Percentiles rank a stretch among this genome's conserved stretches.
These are phyloP conservation scores for Galerucella pusilla DNA, from an alignment of 2,888 invertebrate genomes.

Conservation along the genomic window DNA sequence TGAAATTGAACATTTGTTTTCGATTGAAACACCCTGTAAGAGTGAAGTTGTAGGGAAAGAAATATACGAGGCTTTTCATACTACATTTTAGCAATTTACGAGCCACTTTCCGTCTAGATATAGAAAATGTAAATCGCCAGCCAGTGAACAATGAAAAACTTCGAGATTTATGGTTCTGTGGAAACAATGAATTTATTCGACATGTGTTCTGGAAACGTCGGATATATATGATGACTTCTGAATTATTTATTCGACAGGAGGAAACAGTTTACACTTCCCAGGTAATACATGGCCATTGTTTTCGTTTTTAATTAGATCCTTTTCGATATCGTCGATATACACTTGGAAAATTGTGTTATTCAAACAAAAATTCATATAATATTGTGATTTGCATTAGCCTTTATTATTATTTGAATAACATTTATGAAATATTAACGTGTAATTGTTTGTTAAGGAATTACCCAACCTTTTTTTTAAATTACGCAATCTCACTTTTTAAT, in stretches of 20 bases:
- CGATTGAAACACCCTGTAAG: conserved; percentile 11
- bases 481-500: too few species aligned
- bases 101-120: conserved; percentile 62
- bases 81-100: conserved; percentile 64
- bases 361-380: too few species aligned
- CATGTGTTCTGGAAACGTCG: conserved; percentile 47
- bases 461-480: too few species aligned
- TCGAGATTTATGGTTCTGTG: conserved; percentile 55
- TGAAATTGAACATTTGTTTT: too few species aligned
- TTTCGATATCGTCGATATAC: neutral
- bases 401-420: too few species aligned
- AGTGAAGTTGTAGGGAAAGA: conserved; percentile 45
- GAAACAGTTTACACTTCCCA: conserved; percentile 15
- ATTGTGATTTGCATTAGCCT: too few species aligned
- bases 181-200: conserved; percentile 56
- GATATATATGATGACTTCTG: conserved; percentile 24
- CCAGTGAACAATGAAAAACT: conserved; percentile 48
- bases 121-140: conserved; percentile 63
- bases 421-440: too few species aligned
- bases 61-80: conserved; percentile 62
- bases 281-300: conserved; percentile 12
- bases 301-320: conserved; percentile 4
- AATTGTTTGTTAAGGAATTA: too few species aligned
- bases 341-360: too few species aligned
- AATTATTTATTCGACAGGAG: conserved; percentile 20